These are phyloP conservation scores for Vanessa tameamea DNA, from an alignment of 1,140 invertebrate genomes.

Conservation along the genomic window DNA sequence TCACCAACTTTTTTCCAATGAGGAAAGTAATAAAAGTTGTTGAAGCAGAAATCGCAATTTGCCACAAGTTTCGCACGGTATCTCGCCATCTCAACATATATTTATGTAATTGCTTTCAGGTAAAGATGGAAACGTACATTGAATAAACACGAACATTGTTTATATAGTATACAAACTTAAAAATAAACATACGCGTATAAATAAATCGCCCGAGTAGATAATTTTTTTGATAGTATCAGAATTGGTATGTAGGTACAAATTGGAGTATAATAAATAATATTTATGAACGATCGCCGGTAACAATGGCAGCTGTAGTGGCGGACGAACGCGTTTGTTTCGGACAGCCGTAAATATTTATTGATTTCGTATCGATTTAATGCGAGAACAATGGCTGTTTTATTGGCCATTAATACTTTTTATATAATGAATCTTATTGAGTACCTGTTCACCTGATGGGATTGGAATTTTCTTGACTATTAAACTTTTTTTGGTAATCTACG, in stretches of 20 bases:
- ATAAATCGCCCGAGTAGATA: background rate
- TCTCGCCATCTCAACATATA: conserved; percentile 36
- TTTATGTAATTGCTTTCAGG: conserved; percentile 40
- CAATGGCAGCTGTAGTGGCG: conserved; percentile 13
- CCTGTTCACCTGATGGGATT: too few relatives aligned
- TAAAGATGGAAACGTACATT: background rate
- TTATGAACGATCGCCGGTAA: conserved; percentile 5
- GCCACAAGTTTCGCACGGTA: conserved; percentile 42
- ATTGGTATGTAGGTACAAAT: conserved; percentile 8
- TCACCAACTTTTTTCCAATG: conserved; percentile 30
- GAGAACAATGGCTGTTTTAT: background rate
- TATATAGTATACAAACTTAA: background rate
- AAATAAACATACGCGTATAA: background rate
- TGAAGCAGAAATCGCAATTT: conserved; percentile 57
- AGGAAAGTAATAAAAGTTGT: conserved; percentile 62
- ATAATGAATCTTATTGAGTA: background rate
- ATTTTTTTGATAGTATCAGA: background rate
- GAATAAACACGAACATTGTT: background rate
- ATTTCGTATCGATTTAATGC: background rate
- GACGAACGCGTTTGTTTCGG: background rate
- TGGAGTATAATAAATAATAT: conserved; percentile 6
- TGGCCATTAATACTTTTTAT: background rate
- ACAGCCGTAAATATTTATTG: conserved; percentile 10
- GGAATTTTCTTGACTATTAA: too few relatives aligned
- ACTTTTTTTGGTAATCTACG: too few relatives aligned